Evolutionary conservation across 1,140 invertebrate genomes (phyloP), one percentile per base, ranked within the genome.

Genomic region (Tribolium madens): DNA sequence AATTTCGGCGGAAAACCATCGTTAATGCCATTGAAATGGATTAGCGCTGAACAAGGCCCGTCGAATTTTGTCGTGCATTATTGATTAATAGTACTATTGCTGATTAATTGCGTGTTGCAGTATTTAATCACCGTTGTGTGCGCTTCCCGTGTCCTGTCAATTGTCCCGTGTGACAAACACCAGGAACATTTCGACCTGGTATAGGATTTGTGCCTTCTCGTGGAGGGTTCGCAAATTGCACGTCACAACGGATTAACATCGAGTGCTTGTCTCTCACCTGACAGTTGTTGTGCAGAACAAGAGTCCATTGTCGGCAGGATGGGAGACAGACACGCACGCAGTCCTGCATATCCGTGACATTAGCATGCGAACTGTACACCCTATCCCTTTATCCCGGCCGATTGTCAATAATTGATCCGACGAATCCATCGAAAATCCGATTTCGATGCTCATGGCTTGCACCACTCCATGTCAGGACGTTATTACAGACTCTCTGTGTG

Each of bases 211-310:
- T 48, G 69, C 69, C 69, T 48, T 48, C 69, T 26, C 31, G 31
- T 31, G 21, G 64, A 12, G 42, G 31, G 64, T 36, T 47, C 47
- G 69, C 69, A 71, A 50, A 72, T 72, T 72, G 21, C 36, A 50
- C 70, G 70, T 72, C 46, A 50, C 46, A 7, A 14, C 26, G 50
- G 46, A 72, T 72, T 72, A 72, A 48, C 46, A 33, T 72, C 17
- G 70, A 72, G 17, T 13, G 46, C 31, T 72, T 72, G 46, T 72
- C 42, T 48, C 70, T 72, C 70, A 72, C 70, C 70, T 72, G 70
- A 48, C 70, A 72, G 69, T 48, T 71, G 53, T 60, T 60, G 53
- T 60, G 6, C 26, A 60, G 53, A 60, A 60, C 57, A 64, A 64
- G 57, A 64, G 57, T 64, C 57, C 26, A 64, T 64, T 64, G 57